A percentile compares a stretch with the other conserved stretches of the same genome.
phyloP scores from a whole-genome alignment of 2,797 vertebrate species.

The Eurystomus glaucurus region DNA sequence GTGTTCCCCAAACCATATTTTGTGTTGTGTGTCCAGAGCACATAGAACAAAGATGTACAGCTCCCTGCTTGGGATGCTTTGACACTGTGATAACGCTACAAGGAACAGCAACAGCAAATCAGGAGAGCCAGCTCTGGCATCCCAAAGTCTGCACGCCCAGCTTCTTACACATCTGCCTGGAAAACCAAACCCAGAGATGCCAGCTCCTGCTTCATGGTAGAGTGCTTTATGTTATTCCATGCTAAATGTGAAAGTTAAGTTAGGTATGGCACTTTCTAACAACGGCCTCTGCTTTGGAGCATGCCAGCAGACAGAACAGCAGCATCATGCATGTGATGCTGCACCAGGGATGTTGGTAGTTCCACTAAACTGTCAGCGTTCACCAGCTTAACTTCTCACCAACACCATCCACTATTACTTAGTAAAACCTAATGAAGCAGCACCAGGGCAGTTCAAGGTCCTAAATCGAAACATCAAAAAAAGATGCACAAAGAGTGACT shows the following conservation, averaged over 20 bases:
- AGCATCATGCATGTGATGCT: rapidly evolving
- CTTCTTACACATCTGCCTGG: neutral
- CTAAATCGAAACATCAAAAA: neutral
- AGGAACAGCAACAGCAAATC: neutral
- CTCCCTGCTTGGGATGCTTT: neutral
- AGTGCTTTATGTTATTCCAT: rapidly evolving
- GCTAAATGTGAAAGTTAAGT: neutral
- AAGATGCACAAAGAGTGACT: neutral
- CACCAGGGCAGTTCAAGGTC: neutral
- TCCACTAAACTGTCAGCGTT: rapidly evolving
- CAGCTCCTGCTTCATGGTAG: neutral
- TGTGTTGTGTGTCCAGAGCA: neutral
- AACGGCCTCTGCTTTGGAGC: neutral
- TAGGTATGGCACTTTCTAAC: neutral
- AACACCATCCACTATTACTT: rapidly evolving
- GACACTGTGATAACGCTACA: neutral
- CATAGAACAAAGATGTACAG: neutral
- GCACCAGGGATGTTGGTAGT: too few species aligned
- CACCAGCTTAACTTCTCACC: neutral
- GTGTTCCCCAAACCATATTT: neutral
- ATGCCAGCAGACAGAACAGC: neutral
- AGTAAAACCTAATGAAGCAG: neutral
- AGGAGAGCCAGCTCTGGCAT: neutral
- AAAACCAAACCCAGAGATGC: neutral
- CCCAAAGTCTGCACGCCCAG: neutral